phyloP scores from a whole-genome alignment of 2,888 invertebrate species.

The Megalurothrips usitatus region DNA sequence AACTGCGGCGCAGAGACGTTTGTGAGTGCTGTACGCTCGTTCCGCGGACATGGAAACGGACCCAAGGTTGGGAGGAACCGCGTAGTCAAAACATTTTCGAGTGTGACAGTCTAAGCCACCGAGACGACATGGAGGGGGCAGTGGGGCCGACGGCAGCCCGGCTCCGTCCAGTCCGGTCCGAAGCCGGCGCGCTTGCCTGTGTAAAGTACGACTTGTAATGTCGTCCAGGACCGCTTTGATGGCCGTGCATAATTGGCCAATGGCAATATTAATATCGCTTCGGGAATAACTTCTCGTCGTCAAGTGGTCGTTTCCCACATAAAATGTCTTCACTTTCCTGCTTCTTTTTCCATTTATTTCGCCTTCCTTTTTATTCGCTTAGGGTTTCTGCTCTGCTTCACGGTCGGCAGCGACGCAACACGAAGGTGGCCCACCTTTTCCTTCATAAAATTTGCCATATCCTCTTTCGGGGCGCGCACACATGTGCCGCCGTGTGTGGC shows the following conservation, averaged over 20 bases:
- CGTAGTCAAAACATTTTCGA: constrained; percentile 9
- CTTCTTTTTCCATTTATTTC: background rate
- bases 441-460: too few relatives aligned
- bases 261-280: constrained; percentile 25
- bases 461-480: too few relatives aligned
- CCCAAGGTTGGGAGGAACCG: too few relatives aligned
- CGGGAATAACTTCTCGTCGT: constrained; percentile 4
- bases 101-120: background rate
- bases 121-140: too few relatives aligned
- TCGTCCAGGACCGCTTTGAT: background rate
- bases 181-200: background rate
- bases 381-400: background rate
- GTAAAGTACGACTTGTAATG: background rate
- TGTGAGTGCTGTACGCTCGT: too few relatives aligned
- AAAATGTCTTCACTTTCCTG: background rate
- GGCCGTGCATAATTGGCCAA: constrained; percentile 24
- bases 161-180: background rate
- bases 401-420: background rate
- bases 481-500: too few relatives aligned
- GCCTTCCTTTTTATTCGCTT: background rate
- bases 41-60: too few relatives aligned
- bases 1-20: too few relatives aligned
- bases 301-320: constrained; percentile 16
- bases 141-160: too few relatives aligned
- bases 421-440: background rate